These are phyloP conservation scores for Peucedramus taeniatus DNA, from an alignment of 2,113 vertebrate species.

Conservation along the genomic window DNA sequence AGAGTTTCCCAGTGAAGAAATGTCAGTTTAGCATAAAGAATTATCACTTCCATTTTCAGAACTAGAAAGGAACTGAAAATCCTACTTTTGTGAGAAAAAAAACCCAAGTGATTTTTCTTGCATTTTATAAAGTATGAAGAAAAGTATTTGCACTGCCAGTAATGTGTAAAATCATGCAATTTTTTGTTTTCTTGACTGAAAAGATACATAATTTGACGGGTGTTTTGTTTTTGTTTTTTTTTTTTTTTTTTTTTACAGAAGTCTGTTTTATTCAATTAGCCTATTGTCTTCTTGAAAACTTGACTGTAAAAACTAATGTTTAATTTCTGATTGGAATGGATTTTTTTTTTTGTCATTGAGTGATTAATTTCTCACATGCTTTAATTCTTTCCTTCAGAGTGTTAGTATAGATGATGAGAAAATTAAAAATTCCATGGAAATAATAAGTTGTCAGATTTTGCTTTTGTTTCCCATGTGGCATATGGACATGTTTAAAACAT, in stretches of 20 bases:
- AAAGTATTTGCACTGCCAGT: neutral
- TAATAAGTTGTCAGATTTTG: neutral
- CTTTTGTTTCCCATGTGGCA: neutral
- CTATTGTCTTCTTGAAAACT: neutral
- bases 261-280: neutral
- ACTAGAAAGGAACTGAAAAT: neutral
- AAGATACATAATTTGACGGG: neutral
- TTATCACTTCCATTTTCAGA: neutral
- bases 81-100: neutral
- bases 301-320: neutral
- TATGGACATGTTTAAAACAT: neutral
- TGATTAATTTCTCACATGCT: neutral
- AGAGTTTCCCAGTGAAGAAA: neutral
- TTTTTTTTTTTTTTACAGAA: neutral
- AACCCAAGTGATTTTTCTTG: neutral
- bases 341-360: neutral
- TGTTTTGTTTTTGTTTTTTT: too few relatives aligned
- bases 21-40: neutral
- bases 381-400: neutral
- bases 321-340: neutral
- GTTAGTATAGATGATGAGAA: neutral
- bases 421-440: neutral
- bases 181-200: neutral
- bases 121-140: neutral
- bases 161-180: neutral